Conservation (phyloP, 2,888 invertebrate genomes). For the Cerceris ruficornis region DNA sequence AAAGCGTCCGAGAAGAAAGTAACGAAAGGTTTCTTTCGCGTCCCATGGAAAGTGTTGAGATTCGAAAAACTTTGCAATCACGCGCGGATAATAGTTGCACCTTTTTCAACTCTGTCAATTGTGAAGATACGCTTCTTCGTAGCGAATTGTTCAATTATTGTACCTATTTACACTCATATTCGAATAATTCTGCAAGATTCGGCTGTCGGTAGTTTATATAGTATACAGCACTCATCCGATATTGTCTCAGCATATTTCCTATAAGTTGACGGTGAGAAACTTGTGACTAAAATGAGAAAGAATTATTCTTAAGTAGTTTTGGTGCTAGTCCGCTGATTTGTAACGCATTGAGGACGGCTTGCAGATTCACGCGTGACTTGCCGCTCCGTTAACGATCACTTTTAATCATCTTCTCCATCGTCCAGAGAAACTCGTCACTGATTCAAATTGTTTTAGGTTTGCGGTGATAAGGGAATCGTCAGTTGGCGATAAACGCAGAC, state of each 20-base stretch:
- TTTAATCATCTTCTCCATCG: too few species aligned
- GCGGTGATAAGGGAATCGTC: background rate
- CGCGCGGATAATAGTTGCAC: background rate
- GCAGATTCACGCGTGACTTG: background rate
- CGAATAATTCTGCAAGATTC: conserved; percentile 8
- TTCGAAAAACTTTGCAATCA: background rate
- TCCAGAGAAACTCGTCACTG: too few species aligned
- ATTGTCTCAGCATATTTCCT: conserved; percentile 14
- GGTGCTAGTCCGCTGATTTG: conserved; percentile 31
- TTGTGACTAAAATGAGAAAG: conserved; percentile 10
- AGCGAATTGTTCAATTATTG: conserved; percentile 9
- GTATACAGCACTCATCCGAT: conserved; percentile 25
- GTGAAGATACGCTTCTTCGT: background rate
- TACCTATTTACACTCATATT: background rate
- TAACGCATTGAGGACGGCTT: conserved; percentile 20
- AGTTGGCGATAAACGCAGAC: background rate
- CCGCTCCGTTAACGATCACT: too few species aligned
- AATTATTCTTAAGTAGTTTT: conserved; percentile 11
- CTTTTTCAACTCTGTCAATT: background rate
- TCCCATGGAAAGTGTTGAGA: background rate
- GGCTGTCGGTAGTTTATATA: conserved; percentile 20
- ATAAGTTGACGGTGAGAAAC: conserved; percentile 9
- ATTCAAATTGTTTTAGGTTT: background rate
- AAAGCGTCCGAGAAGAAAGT: background rate
- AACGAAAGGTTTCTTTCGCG: too few species aligned